Evolutionary conservation across 2,113 vertebrate genomes (phyloP).

Genomic region (Theristicus caerulescens): DNA sequence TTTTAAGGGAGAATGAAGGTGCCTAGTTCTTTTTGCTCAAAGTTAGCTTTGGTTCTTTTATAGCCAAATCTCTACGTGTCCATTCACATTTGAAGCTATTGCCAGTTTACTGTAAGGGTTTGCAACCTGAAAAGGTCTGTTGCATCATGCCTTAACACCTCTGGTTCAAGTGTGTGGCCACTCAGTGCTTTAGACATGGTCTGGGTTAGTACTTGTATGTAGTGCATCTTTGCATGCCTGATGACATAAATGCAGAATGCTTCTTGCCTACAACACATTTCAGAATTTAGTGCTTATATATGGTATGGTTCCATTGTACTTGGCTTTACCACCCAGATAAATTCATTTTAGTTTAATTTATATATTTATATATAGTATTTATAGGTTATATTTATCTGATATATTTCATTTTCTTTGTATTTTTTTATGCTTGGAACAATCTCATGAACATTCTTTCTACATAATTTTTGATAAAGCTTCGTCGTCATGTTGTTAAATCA

Average conservation of each 20-base stretch:
- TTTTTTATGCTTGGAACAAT: neutral
- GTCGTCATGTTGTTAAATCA: neutral
- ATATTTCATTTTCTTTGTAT: neutral
- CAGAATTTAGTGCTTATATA: neutral
- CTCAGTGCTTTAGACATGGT: neutral
- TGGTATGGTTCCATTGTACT: neutral
- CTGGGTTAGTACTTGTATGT: neutral
- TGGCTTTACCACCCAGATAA: neutral
- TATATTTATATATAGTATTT: neutral
- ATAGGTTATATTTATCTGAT: neutral
- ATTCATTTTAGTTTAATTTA: neutral
- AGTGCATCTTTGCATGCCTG: neutral
- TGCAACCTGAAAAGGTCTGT: neutral
- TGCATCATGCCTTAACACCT: neutral
- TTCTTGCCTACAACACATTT: neutral
- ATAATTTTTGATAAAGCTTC: neutral
- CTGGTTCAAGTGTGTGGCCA: neutral
- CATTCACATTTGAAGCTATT: neutral
- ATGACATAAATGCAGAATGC: neutral
- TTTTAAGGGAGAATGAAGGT: neutral
- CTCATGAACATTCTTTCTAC: neutral
- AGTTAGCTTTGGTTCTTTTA: neutral
- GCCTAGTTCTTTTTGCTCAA: neutral
- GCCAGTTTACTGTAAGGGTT: neutral
- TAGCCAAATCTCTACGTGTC: neutral